Evolutionary conservation across 2,888 invertebrate genomes (phyloP), one percentile per base, ranked within the genome.

Genomic region (Metalampra italica): DNA sequence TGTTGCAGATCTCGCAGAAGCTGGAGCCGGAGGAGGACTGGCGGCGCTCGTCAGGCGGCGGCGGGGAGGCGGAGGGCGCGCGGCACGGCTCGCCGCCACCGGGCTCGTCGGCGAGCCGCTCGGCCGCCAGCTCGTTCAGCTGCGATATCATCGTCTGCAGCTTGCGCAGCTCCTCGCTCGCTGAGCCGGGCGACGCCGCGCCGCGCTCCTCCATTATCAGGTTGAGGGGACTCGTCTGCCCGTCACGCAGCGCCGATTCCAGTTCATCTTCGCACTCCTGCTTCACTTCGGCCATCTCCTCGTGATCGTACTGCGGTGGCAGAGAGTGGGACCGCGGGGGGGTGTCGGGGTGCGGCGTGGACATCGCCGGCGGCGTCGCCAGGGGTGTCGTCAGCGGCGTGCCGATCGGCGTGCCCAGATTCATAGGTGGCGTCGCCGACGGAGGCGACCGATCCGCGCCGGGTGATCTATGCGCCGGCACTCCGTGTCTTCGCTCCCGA

Each of bases 1-100:
- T 98, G 90, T 98, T 98, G 86, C 98, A 98, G 57, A 98, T 97
- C 78, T 98, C 98, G 78, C 98, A 98, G 79, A 97, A 97, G 71
- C 97, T 97, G 54, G 95, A 96, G 1, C 96, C 86, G 13, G 83
- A 80, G 0, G 93, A 92, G 39, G 92, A 83, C 36, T 92, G 88
- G 41, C 92, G 90, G n/a, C 89, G 80, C 50, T 87, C 87, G 61
- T 83, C 82, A 55, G 82, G 73, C 12, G 84, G 77, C 30, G 88
- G 87, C 0, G 87, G 82, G 0, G 85, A 82, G 1, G 82, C 59
- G 32, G 83, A 82, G 1, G 81, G 82, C 0, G 85, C 78, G 29
- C 82, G 77, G 1, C 75, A 71, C 1, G 68, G 8, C 37, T 41
- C 34, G 32, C 71, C 7, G 59, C 61, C 4, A 11, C 61, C 57